Evolutionary conservation across 2,797 vertebrate genomes (phyloP).

Genomic region (Dallia pectoralis): DNA sequence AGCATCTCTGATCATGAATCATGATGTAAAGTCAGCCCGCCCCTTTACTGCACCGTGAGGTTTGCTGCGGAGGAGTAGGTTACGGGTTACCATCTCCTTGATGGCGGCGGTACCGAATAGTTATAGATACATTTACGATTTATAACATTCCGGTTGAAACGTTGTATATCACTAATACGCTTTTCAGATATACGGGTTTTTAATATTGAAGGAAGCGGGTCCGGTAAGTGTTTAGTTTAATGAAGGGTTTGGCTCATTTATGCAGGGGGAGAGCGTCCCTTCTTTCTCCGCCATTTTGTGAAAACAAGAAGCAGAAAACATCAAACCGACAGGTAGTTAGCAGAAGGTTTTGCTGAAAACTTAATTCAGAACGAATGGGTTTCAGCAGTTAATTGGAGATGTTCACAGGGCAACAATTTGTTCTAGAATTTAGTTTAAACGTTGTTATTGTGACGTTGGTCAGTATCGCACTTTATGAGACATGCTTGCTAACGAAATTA

Average conservation of each 20-base stretch:
- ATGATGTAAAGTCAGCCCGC: conserved; percentile 17
- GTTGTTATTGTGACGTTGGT: background rate
- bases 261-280: conserved; percentile 74
- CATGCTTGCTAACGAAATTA: background rate
- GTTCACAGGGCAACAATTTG: background rate
- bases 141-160: background rate
- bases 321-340: conserved; percentile 37
- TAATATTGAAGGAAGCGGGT: conserved; percentile 38
- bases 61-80: conserved; percentile 19
- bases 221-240: conserved; percentile 62
- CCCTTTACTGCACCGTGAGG: conserved; percentile 13
- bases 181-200: conserved; percentile 15
- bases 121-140: background rate
- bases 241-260: background rate
- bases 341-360: background rate
- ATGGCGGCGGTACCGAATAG: conserved; percentile 44
- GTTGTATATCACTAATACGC: background rate
- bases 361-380: background rate
- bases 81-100: conserved; percentile 38
- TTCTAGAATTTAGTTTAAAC: background rate
- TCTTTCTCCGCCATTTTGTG: conserved; percentile 87
- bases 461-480: background rate
- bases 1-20: background rate
- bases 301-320: conserved; percentile 73
- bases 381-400: background rate